Conservation (phyloP, 2,888 invertebrate genomes). For the Ornithoptera alexandrae region DNA sequence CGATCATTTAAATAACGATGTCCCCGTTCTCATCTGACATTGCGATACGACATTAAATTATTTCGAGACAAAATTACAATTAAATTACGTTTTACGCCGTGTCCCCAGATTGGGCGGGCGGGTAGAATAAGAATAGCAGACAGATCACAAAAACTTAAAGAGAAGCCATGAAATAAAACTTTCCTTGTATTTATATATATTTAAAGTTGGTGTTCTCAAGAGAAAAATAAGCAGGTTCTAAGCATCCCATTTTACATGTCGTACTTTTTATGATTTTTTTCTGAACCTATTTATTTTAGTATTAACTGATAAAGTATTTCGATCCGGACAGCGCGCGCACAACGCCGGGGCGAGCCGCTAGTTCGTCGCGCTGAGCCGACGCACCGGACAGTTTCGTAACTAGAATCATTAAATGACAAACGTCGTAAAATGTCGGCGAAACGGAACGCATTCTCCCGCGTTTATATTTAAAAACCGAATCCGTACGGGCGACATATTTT, state of each 20-base stretch:
- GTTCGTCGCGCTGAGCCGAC: conserved; percentile 61
- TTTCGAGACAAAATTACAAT: not conserved
- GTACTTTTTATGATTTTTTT: too few species aligned
- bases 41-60: not conserved
- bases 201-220: too few species aligned
- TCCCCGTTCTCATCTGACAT: conserved; percentile 4
- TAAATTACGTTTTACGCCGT: not conserved
- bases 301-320: too few species aligned
- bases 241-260: too few species aligned
- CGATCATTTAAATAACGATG: conserved; percentile 32
- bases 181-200: too few species aligned
- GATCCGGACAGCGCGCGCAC: not conserved
- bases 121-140: too few species aligned
- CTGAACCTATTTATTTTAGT: too few species aligned
- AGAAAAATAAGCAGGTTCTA: too few species aligned
- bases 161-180: too few species aligned
- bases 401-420: conserved; percentile 70
- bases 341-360: conserved; percentile 28
- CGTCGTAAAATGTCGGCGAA: conserved; percentile 75
- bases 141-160: too few species aligned
- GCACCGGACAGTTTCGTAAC: conserved; percentile 61
- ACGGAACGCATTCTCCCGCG: conserved; percentile 71
- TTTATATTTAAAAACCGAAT: conserved; percentile 72
- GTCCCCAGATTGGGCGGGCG: too few species aligned
- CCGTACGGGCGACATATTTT: conserved; percentile 77